Evolutionary conservation across 2,113 vertebrate genomes (phyloP), one percentile per base, ranked within the genome.

Genomic region (Antigone vipio): DNA sequence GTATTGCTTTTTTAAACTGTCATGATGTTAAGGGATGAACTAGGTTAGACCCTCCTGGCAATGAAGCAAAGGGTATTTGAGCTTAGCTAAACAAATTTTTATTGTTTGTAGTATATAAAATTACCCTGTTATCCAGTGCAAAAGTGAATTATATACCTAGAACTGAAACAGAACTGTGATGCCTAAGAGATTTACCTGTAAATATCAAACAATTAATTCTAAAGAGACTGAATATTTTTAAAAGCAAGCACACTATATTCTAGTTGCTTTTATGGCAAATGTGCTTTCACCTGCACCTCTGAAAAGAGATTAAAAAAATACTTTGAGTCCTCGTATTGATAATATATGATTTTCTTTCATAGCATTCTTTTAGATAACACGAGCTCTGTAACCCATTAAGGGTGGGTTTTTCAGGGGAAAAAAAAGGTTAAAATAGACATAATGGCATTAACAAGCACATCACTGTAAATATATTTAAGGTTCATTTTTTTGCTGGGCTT

Each of bases 41-140:
- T 84, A 34, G 4, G 72, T 94, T 94, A 95, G 80, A 95, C 68
- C 6, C 62, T 89, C 52, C 91, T 92, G 34, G 78, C 76, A 94
- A 85, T 22, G 49, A 92, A 89, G n/a, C 5, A 87, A 92, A 92
- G 34, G 32, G 58, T 93, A 89, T 92, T 53, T 72, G 22, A 86
- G 91, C 76, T 84, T 85, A 89, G 79, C 23, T 92, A 93, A 96
- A 94, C 44, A 56, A 62, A 34, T 60, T 86, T 71, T 78, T 89
- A 55, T 60, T 84, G 64, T 87, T 80, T 60, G 30, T 23, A 79
- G 38, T 34, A 88, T 27, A 79, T 19, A 86, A 82, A 84, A 63
- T 82, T 60, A 71, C 9, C 20, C 69, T 69, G 72, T 53, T 94
- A 86, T 27, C 26, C 58, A 52, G 32, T 52, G 12, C 38, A 85